A percentile compares a stretch with the other conserved stretches of the same genome.
phyloP scores from a whole-genome alignment of 1,140 invertebrate species.

The Oppia nitens region DNA sequence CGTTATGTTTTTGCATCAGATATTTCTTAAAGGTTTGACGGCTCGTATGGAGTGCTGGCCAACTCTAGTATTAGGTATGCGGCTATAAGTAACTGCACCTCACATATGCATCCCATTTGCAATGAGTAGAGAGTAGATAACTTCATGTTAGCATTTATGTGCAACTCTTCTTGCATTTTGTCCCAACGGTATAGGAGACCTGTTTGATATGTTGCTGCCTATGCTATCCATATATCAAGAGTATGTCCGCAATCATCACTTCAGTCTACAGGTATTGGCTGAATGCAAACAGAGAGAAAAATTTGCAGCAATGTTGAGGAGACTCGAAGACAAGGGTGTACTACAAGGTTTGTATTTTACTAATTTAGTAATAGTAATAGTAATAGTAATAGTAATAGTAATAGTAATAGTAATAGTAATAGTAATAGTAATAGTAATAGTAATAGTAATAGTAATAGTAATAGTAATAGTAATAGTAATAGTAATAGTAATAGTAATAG shows the following conservation, averaged over 20 bases:
- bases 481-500: too few species aligned
- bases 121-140: neutral
- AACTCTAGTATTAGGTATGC: conserved; percentile 60
- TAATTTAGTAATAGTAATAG: too few species aligned
- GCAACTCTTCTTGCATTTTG: conserved; percentile 1
- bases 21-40: conserved; percentile 81
- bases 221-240: conserved; percentile 90
- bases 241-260: conserved; percentile 83
- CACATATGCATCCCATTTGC: neutral
- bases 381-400: too few species aligned
- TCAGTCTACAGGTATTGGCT: conserved; percentile 75
- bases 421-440: too few species aligned
- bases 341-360: conserved; percentile 47
- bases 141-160: neutral
- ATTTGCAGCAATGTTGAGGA: conserved; percentile 58
- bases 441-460: too few species aligned
- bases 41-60: conserved; percentile 85
- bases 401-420: too few species aligned
- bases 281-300: conserved; percentile 72
- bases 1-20: conserved; percentile 81
- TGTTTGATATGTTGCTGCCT: conserved; percentile 82
- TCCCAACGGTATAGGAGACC: conserved; percentile 46
- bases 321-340: conserved; percentile 66
- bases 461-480: too few species aligned
- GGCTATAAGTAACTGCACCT: neutral